Evolutionary conservation across 2,888 invertebrate genomes (phyloP).

Genomic region (Hyles lineata): DNA sequence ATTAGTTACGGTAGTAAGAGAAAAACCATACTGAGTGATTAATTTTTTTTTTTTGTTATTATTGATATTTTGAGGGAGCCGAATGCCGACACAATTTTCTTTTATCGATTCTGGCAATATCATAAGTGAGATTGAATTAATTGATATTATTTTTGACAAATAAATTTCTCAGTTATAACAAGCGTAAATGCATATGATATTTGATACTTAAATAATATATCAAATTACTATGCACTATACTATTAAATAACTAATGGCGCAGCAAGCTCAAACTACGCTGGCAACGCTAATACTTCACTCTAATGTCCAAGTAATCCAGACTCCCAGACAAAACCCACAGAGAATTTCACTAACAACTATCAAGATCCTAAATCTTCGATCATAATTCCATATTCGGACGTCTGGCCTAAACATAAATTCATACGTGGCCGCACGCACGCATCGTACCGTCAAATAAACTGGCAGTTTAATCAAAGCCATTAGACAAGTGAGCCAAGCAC

Average conservation of each 20-base stretch:
- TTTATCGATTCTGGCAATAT: too few species aligned
- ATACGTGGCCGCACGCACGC: conserved; percentile 81
- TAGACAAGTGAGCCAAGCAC: conserved; percentile 84
- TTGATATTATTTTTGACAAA: too few species aligned
- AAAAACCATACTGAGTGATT: too few species aligned
- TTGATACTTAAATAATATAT: background rate
- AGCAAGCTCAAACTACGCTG: conserved; percentile 1
- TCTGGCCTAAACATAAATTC: conserved; percentile 80
- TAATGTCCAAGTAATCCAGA: conserved; percentile 7
- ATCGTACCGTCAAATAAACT: conserved; percentile 84
- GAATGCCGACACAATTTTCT: too few species aligned
- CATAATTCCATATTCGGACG: conserved; percentile 74
- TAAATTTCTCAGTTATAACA: too few species aligned
- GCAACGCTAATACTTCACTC: background rate
- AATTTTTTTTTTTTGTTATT: too few species aligned
- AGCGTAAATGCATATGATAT: background rate
- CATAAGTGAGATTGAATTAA: too few species aligned
- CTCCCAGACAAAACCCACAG: conserved; percentile 22
- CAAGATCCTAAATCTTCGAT: conserved; percentile 68
- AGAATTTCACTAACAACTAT: conserved; percentile 38
- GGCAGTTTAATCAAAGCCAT: conserved; percentile 85
- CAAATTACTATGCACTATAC: background rate
- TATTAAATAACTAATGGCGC: background rate
- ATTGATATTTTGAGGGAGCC: too few species aligned
- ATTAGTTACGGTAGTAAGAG: background rate